phyloP scores from a whole-genome alignment of 2,113 vertebrate genomes.

The Bungarus multicinctus region DNA sequence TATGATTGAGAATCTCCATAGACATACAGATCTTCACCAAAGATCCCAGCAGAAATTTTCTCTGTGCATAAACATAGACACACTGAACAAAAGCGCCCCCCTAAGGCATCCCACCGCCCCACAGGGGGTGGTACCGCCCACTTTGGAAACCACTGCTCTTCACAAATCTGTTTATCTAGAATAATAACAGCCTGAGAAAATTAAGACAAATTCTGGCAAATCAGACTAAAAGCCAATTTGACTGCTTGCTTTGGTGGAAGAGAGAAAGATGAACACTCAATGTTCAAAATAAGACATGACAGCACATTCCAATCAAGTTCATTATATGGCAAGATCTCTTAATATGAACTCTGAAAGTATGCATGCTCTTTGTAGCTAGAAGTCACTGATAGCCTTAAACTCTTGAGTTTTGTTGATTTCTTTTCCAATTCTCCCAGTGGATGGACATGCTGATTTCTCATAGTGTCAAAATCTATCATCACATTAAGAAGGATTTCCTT shows the following conservation, averaged over 20 bases:
- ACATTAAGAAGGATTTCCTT: neutral
- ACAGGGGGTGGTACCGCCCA: too few relatives aligned
- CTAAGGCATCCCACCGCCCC: too few relatives aligned
- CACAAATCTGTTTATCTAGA: neutral
- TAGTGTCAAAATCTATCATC: neutral
- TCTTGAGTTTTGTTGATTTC: neutral
- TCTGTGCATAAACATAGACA: neutral
- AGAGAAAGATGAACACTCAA: neutral
- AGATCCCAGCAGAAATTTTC: neutral
- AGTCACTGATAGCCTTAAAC: neutral
- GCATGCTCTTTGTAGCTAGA: neutral
- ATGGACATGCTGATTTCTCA: neutral
- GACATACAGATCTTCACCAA: neutral
- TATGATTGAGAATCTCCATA: neutral
- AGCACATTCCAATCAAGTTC: neutral
- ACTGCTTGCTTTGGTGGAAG: neutral
- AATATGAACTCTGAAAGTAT: neutral
- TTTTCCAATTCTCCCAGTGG: neutral
- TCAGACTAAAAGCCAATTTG: neutral
- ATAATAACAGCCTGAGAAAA: neutral
- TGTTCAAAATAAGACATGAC: neutral
- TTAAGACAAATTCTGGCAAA: neutral
- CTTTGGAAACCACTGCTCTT: too few relatives aligned
- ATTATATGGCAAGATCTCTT: neutral
- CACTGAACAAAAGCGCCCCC: too few relatives aligned